Conservation (phyloP, 2,888 invertebrate genomes). For the Auanema freiburgensis region DNA sequence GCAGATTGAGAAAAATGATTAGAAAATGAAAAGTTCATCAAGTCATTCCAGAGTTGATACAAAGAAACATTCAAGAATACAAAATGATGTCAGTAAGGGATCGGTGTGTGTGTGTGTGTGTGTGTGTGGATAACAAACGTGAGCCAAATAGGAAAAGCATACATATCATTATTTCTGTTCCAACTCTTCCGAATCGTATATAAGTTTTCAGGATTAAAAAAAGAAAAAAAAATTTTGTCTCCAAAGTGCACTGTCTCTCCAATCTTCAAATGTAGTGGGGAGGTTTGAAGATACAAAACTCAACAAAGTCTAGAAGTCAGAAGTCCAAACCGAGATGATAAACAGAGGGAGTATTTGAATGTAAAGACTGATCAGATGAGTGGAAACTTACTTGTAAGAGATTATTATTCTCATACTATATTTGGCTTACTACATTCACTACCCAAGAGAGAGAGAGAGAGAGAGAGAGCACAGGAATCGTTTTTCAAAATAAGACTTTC, state of each 20-base stretch:
- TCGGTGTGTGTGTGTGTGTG: conserved; percentile 5
- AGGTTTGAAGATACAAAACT: too few relatives aligned
- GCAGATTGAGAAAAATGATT: too few relatives aligned
- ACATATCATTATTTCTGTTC: conserved; percentile 11
- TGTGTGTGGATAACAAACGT: conserved; percentile 23
- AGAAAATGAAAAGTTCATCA: too few relatives aligned
- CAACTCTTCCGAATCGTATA: conserved; percentile 8
- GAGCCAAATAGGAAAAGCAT: conserved; percentile 10
- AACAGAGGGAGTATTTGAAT: not conserved
- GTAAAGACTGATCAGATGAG: too few relatives aligned
- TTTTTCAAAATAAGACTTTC: conserved; percentile 1
- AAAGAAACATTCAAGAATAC: too few relatives aligned
- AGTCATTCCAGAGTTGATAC: too few relatives aligned
- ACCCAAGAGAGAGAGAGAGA: conserved; percentile 2
- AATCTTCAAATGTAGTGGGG: not conserved
- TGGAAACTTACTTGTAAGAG: too few relatives aligned
- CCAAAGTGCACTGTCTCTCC: not conserved
- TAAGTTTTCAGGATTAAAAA: not conserved
- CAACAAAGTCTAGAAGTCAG: too few relatives aligned
- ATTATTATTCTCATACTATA: too few relatives aligned
- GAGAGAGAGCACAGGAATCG: too few relatives aligned
- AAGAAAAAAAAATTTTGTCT: not conserved
- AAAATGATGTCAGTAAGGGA: conserved; percentile 1
- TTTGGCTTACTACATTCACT: not conserved
- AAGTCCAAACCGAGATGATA: not conserved